A percentile compares a stretch with the other conserved stretches of the same genome.
These are phyloP conservation scores for Acipenser transmontanus DNA, from an alignment of 2,797 vertebrate species.

Conservation along the genomic window DNA sequence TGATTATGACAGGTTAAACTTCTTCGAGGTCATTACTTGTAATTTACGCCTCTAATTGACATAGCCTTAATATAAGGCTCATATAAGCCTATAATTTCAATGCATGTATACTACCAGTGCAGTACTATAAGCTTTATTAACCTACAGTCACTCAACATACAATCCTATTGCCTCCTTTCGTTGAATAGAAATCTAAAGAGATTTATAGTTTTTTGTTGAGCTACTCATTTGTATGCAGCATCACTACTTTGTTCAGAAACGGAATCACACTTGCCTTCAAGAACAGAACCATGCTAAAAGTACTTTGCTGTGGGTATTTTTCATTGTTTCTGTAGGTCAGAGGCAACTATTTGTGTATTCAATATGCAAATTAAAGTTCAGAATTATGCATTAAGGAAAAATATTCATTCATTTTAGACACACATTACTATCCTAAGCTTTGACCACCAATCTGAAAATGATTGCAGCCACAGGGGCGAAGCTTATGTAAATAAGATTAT, in stretches of 20 bases:
- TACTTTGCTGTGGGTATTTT: slow-evolving; percentile 12
- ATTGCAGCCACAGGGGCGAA: neutral
- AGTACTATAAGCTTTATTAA: too few relatives aligned
- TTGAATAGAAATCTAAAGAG: neutral
- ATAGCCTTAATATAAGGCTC: too few relatives aligned
- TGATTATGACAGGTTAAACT: too few relatives aligned
- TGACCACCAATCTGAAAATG: neutral
- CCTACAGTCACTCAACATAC: too few relatives aligned
- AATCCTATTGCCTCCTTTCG: too few relatives aligned
- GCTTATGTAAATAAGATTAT: neutral
- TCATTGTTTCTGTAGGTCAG: slow-evolving; percentile 4
- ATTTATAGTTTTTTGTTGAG: slow-evolving; percentile 8
- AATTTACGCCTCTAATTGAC: too few relatives aligned
- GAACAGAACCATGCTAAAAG: slow-evolving; percentile 12
- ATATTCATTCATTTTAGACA: neutral
- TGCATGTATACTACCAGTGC: too few relatives aligned
- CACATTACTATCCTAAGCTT: neutral
- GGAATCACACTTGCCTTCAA: slow-evolving; percentile 3
- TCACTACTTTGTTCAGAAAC: slow-evolving; percentile 12
- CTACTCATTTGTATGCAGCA: slow-evolving; percentile 19
- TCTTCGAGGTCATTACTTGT: too few relatives aligned
- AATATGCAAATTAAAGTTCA: slow-evolving; percentile 14
- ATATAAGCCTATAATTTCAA: too few relatives aligned
- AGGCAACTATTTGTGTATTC: neutral
- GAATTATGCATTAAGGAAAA: neutral